A percentile compares a stretch with the other conserved stretches of the same genome.
Conservation (phyloP, 2,113 vertebrate species). For the Tinamus guttatus region DNA sequence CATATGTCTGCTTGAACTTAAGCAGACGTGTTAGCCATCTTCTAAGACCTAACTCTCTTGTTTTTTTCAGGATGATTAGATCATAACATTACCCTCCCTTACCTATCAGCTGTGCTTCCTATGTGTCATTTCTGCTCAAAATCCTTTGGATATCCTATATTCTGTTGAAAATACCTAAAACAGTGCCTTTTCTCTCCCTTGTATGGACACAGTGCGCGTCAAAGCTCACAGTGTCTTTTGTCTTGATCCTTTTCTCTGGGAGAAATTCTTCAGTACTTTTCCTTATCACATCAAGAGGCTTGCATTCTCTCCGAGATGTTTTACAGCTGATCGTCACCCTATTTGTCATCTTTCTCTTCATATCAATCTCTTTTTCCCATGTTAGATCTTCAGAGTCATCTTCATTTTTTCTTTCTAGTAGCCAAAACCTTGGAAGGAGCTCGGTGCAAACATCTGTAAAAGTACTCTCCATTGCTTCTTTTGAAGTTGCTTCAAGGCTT, state of each 20-base stretch:
- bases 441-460: neutral
- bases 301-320: neutral
- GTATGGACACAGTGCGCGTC: neutral
- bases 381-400: neutral
- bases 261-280: neutral
- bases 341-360: neutral
- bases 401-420: neutral
- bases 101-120: neutral
- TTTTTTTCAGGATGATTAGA: neutral
- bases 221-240: neutral
- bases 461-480: neutral
- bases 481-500: neutral
- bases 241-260: neutral
- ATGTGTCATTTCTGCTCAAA: neutral
- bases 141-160: neutral
- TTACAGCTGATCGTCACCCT: neutral
- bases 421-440: neutral
- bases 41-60: neutral
- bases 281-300: neutral
- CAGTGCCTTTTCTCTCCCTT: fast-evolving
- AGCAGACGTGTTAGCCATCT: neutral
- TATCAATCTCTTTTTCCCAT: neutral
- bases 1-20: neutral
- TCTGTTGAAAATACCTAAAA: neutral
- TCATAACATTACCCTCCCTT: neutral